A percentile compares a stretch with the other conserved stretches of the same genome.
These are phyloP conservation scores for Nettapus auritus DNA, from an alignment of 2,113 vertebrate species.

Conservation along the genomic window DNA sequence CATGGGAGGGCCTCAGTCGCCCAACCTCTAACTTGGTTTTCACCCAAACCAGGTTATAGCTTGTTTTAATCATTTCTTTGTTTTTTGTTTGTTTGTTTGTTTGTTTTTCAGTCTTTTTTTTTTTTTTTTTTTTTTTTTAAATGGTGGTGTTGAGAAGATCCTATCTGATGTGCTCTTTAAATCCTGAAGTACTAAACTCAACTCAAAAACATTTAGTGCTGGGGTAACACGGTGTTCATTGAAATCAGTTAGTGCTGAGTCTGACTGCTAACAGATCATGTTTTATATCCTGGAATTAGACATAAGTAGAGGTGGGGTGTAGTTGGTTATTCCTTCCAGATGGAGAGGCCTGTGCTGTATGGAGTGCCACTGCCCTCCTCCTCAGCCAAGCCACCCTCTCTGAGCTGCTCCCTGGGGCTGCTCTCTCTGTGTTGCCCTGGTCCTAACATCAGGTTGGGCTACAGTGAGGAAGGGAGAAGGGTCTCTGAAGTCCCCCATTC, in stretches of 20 bases:
- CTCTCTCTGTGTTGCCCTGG: not conserved
- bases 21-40: not conserved
- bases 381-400: not conserved
- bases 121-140: not conserved
- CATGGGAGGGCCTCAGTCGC: not conserved
- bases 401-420: not conserved
- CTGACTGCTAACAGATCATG: conserved; percentile 24
- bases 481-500: not conserved
- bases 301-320: conserved; percentile 31
- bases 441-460: not conserved
- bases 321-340: conserved; percentile 55
- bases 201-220: not conserved
- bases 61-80: not conserved
- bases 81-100: too few relatives aligned
- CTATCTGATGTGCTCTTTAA: conserved; percentile 5
- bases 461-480: not conserved
- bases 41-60: not conserved
- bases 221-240: not conserved
- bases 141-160: not conserved
- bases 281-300: conserved; percentile 49
- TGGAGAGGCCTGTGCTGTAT: not conserved
- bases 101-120: too few relatives aligned
- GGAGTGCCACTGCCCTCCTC: not conserved
- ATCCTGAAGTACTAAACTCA: not conserved
- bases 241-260: not conserved